Evolutionary conservation across 2,113 vertebrate genomes (phyloP).

Genomic region (Mustela lutreola): DNA sequence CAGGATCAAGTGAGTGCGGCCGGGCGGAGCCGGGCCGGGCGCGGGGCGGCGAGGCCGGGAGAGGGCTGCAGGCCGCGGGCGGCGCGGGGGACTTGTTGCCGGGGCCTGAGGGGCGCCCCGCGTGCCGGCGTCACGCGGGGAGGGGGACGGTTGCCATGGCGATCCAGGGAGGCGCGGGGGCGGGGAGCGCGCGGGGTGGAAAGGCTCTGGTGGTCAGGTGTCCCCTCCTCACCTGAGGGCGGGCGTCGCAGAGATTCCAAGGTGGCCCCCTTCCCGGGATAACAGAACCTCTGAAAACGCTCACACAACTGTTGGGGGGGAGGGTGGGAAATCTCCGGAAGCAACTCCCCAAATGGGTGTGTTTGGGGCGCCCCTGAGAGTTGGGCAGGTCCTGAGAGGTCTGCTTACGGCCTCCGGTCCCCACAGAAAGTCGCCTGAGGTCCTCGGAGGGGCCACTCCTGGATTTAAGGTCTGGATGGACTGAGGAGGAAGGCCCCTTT

Average conservation of each 20-base stretch:
- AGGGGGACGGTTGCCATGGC: constrained; percentile 74
- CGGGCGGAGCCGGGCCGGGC: constrained; percentile 79
- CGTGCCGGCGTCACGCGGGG: constrained; percentile 9
- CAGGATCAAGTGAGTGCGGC: constrained; percentile 91
- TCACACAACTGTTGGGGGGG: constrained; percentile 21
- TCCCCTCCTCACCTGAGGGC: constrained; percentile 44
- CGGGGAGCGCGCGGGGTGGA: neutral
- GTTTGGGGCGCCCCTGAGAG: constrained; percentile 59
- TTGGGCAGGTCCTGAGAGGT: constrained; percentile 51
- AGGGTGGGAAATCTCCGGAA: constrained; percentile 59
- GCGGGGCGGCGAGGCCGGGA: constrained; percentile 81
- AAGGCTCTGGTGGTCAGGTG: constrained; percentile 34
- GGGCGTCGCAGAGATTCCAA: neutral
- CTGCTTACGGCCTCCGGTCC: constrained; percentile 31
- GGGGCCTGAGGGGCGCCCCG: constrained; percentile 63
- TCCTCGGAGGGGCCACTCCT: neutral
- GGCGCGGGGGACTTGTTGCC: constrained; percentile 80
- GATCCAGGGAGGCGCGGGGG: constrained; percentile 44
- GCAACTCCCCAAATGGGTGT: constrained; percentile 57
- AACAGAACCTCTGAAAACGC: neutral
- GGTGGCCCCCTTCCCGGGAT: neutral
- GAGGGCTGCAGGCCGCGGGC: constrained; percentile 80
- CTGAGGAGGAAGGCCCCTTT: neutral
- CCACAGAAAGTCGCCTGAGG: neutral
- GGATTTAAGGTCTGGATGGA: neutral